Percentiles rank a stretch among this genome's conserved stretches.
Evolutionary conservation across 2,888 invertebrate genomes (phyloP).

Genomic region (Chydorus sphaericus): DNA sequence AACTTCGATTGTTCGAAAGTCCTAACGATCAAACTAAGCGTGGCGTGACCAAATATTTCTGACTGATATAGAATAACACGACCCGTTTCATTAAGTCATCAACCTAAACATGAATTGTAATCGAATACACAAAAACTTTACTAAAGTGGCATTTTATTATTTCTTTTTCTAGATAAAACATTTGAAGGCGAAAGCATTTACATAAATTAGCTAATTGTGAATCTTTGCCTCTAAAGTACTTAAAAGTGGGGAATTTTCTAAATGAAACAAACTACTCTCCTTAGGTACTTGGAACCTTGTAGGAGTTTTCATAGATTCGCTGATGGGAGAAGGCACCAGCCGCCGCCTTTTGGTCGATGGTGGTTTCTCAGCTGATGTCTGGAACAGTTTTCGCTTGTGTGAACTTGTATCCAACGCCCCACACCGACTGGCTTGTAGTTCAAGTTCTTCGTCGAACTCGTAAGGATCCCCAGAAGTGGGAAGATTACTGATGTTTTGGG

Average conservation of each 20-base stretch:
- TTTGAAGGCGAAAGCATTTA: neutral
- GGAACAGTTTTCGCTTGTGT: neutral
- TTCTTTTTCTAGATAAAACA: too few relatives aligned
- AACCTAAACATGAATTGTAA: neutral
- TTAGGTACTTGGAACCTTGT: neutral
- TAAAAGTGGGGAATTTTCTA: slow-evolving; percentile 4
- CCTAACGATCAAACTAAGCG: slow-evolving; percentile 5
- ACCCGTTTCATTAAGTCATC: neutral
- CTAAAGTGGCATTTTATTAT: neutral
- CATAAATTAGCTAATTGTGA: slow-evolving; percentile 2
- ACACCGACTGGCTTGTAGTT: neutral
- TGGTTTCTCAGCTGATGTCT: neutral
- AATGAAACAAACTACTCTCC: neutral
- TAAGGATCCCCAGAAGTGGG: neutral
- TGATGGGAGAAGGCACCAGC: neutral
- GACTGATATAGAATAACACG: neutral
- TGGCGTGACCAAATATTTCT: neutral
- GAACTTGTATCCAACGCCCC: neutral
- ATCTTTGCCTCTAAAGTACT: neutral
- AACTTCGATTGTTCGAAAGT: slow-evolving; percentile 3
- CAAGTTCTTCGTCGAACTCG: neutral
- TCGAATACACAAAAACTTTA: neutral
- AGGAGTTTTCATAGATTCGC: neutral
- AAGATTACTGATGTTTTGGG: neutral
- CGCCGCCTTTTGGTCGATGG: neutral